Evolutionary conservation across 92 coral and sea anemone species (phyloP), one percentile per base, ranked within the genome.

Genomic region (Muricea muricata): DNA sequence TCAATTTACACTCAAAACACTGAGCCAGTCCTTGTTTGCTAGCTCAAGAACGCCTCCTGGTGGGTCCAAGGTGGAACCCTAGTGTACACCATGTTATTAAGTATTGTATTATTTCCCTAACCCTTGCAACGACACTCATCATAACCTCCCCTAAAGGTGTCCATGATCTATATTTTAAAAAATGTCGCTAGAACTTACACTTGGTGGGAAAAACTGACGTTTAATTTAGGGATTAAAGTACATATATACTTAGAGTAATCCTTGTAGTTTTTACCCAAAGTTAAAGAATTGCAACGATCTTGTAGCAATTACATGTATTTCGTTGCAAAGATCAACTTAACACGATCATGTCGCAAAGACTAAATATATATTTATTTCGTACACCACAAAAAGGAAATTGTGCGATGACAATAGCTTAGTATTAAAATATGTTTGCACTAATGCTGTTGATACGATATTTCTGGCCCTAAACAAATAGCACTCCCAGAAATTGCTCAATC

Each of bases 1-100:
- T 65, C 35, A 78, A 78, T 78, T 78, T 78, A 58, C 83, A 52
- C 71, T 78, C 70, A 42, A 78, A 78, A 78, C 83, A 78, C 70
- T 39, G 20, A 18, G 23, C 34, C 65, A 28, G 42, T 28, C 35
- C 80, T 75, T 23, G 40, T 74, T 52, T 40, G 45, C 47, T 7
- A 23, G 45, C 26, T 33, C 54, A n/a, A 37, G 63, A 56, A 25
- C 33, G 11, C 18, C 34, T 10, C 37, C 70, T 63, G 37, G 70
- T 26, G 37, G 39, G 70, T 0, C 37, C 70, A 63, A 63, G 39
- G 9, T 55, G 47, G 70, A 29, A 11, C 71, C 71, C 54, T 18
- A 66, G 40, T 70, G 83, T 50, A 45, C 34, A 26, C 60, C 60
- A 52, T 37, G 25, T 75, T 23, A 75, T 75, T 30, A 52, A 9